Conservation (phyloP, 2,797 vertebrate species). For the Sparidentex hasta region DNA sequence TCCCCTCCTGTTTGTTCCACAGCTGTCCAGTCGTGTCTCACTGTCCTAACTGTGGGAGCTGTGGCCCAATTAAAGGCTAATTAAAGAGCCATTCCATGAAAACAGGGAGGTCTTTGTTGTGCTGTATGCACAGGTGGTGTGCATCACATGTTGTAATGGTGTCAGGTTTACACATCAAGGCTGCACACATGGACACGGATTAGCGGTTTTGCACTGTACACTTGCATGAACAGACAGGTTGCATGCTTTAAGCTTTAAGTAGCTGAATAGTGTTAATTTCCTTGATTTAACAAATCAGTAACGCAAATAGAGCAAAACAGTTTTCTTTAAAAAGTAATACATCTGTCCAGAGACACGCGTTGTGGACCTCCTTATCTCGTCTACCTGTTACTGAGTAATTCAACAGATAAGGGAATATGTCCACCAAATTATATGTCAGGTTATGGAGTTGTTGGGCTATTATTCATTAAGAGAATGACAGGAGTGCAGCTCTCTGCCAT, state of each 20-base stretch:
- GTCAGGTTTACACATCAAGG: constrained; percentile 68
- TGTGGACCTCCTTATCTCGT: constrained; percentile 13
- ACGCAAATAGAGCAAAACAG: constrained; percentile 29
- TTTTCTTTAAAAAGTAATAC: constrained; percentile 1
- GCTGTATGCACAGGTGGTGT: constrained; percentile 82
- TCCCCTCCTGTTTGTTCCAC: constrained; percentile 48
- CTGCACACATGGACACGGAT: constrained; percentile 44
- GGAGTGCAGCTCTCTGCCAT: background rate
- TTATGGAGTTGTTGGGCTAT: constrained; percentile 1
- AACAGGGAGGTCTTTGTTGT: constrained; percentile 80
- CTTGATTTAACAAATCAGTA: constrained; percentile 28
- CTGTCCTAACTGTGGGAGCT: constrained; percentile 60
- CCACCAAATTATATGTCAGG: background rate
- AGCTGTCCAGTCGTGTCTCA: constrained; percentile 53
- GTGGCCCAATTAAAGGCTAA: constrained; percentile 78
- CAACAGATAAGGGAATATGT: background rate
- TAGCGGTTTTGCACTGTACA: constrained; percentile 4
- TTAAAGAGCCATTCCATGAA: constrained; percentile 76
- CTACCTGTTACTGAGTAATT: constrained; percentile 16
- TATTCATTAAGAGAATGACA: background rate
- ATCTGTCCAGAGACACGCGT: constrained; percentile 25
- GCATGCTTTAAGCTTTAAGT: background rate
- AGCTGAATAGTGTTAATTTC: constrained; percentile 11
- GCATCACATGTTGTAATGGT: constrained; percentile 75
- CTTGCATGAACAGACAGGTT: constrained; percentile 10